A percentile compares a stretch with the other conserved stretches of the same genome.
Conservation (phyloP, 2,797 vertebrate species). For the Hydrocynus forskahlii region DNA sequence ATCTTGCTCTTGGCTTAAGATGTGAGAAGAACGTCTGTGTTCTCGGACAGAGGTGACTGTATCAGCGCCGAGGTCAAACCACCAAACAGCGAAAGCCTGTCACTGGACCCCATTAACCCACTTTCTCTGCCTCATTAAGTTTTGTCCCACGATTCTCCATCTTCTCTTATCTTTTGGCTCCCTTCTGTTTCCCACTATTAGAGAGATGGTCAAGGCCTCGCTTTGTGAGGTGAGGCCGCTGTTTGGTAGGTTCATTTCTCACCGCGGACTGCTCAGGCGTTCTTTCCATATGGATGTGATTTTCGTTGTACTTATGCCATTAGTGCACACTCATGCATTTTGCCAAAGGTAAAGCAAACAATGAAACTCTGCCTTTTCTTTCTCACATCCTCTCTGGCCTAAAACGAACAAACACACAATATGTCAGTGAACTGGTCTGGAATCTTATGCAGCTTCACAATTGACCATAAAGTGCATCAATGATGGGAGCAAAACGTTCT, state of each 20-base stretch:
- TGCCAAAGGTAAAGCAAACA: slow-evolving; percentile 52
- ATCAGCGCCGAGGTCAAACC: background rate
- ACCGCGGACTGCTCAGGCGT: slow-evolving; percentile 7
- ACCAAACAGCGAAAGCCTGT: background rate
- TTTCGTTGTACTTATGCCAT: slow-evolving; percentile 47
- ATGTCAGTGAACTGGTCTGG: background rate
- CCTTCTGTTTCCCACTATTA: slow-evolving; percentile 24
- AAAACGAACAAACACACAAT: slow-evolving; percentile 21
- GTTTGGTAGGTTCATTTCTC: slow-evolving; percentile 24
- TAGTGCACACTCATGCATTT: slow-evolving; percentile 44
- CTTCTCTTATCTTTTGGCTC: slow-evolving; percentile 22
- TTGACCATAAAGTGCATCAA: background rate
- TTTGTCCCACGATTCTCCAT: background rate
- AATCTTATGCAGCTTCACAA: background rate
- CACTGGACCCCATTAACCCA: slow-evolving; percentile 10
- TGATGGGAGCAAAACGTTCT: background rate
- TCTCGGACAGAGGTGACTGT: background rate
- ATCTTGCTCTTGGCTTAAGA: background rate
- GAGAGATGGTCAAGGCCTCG: background rate
- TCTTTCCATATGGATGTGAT: slow-evolving; percentile 52
- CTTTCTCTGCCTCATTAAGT: slow-evolving; percentile 1
- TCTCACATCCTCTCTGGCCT: slow-evolving; percentile 33
- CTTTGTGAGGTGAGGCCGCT: slow-evolving; percentile 39
- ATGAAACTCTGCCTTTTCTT: slow-evolving; percentile 34
- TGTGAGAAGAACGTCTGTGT: background rate